Evolutionary conservation across 2,797 vertebrate genomes (phyloP).

Genomic region (Rhinoraja longicauda): DNA sequence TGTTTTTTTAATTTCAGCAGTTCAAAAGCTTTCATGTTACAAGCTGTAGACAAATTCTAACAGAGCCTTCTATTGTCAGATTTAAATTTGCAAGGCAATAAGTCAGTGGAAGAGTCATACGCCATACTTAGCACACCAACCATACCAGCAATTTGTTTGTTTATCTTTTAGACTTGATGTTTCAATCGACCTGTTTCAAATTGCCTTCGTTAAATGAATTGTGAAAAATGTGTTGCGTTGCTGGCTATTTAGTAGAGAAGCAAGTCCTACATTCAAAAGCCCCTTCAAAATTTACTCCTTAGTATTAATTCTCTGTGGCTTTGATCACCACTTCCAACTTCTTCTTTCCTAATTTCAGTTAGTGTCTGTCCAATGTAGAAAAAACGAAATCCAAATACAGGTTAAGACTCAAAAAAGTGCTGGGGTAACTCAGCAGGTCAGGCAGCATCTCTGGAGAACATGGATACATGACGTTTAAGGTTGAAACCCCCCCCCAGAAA

Average conservation of each 20-base stretch:
- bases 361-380: not conserved
- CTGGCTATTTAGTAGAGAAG: not conserved
- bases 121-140: not conserved
- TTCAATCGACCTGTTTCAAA: not conserved
- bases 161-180: not conserved
- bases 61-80: not conserved
- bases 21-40: not conserved
- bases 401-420: too few relatives aligned
- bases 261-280: not conserved
- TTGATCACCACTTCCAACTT: not conserved
- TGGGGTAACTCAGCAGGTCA: too few relatives aligned
- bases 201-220: not conserved
- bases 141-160: not conserved
- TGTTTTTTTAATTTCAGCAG: not conserved
- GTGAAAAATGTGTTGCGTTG: not conserved
- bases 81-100: slow-evolving; percentile 6
- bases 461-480: too few relatives aligned
- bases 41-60: not conserved
- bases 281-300: not conserved
- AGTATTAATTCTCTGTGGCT: not conserved
- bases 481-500: too few relatives aligned
- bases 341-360: not conserved
- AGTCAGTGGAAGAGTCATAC: not conserved
- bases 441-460: too few relatives aligned
- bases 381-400: too few relatives aligned